Evolutionary conservation across 2,797 vertebrate genomes (phyloP).

Genomic region (Bryconaethiops microstoma): DNA sequence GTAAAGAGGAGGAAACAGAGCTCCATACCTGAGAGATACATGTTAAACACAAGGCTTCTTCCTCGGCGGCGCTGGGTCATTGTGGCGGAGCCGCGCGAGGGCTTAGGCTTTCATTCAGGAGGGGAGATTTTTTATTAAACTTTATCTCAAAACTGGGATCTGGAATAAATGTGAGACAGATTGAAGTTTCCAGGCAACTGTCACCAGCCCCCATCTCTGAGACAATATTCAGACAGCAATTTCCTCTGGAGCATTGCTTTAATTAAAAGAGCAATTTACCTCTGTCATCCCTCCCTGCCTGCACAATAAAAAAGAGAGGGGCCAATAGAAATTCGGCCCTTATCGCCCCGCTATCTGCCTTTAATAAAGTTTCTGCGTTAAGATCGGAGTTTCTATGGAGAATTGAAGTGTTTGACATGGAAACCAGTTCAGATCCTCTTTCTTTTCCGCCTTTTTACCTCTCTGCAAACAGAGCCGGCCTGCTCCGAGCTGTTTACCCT

Average conservation of each 20-base stretch:
- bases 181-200: constrained; percentile 93
- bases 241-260: constrained; percentile 93
- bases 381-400: constrained; percentile 90
- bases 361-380: constrained; percentile 94
- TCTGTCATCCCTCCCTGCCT: constrained; percentile 83
- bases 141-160: constrained; percentile 88
- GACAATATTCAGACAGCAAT: constrained; percentile 94
- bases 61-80: constrained; percentile 93
- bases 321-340: constrained; percentile 81
- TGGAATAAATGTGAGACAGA: constrained; percentile 86
- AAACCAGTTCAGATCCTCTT: constrained; percentile 85
- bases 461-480: constrained; percentile 87
- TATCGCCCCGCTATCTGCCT: constrained; percentile 94
- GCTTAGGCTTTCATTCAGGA: constrained; percentile 80
- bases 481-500: constrained; percentile 63
- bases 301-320: constrained; percentile 79
- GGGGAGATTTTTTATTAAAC: constrained; percentile 86
- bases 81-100: constrained; percentile 79
- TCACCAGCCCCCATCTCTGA: constrained; percentile 83
- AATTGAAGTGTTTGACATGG: constrained; percentile 86
- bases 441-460: constrained; percentile 92
- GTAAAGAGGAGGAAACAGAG: constrained; percentile 26
- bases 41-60: constrained; percentile 98
- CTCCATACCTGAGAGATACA: constrained; percentile 97
- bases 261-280: constrained; percentile 97